These are phyloP conservation scores for Spilarctia lutea DNA, from an alignment of 2,888 invertebrate genomes.

Conservation along the genomic window DNA sequence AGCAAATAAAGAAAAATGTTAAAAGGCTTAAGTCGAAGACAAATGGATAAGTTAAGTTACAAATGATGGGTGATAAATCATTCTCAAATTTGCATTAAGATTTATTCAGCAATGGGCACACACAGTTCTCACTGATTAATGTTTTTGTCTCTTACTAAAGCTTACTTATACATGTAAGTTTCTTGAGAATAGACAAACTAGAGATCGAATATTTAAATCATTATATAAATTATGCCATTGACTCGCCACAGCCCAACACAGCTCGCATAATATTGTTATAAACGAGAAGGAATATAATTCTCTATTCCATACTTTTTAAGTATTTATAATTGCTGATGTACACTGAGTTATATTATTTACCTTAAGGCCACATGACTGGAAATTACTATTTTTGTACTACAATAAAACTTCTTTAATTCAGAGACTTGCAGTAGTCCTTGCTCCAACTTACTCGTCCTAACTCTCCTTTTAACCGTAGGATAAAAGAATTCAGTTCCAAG, in stretches of 20 bases:
- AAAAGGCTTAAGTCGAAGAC: slow-evolving; percentile 16
- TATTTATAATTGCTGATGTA: neutral
- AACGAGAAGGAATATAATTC: neutral
- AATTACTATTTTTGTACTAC: neutral
- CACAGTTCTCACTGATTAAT: slow-evolving; percentile 14
- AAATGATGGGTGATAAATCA: slow-evolving; percentile 22
- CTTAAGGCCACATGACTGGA: neutral
- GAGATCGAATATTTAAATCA: neutral
- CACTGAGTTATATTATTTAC: neutral
- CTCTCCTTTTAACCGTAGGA: too few relatives aligned
- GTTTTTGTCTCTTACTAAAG: slow-evolving; percentile 11
- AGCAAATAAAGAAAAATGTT: slow-evolving; percentile 18
- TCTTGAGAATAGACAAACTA: neutral
- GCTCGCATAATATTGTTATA: too few relatives aligned
- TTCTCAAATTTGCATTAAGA: slow-evolving; percentile 20
- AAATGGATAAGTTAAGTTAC: slow-evolving; percentile 18
- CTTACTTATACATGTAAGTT: slow-evolving; percentile 14
- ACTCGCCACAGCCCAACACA: neutral
- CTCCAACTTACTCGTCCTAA: too few relatives aligned
- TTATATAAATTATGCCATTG: neutral
- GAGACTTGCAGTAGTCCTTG: neutral
- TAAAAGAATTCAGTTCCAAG: too few relatives aligned
- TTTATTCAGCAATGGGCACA: slow-evolving; percentile 9
- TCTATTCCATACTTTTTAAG: neutral
- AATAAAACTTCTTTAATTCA: neutral